phyloP scores from a whole-genome alignment of 2,888 invertebrate genomes.

The Himalopsyche anomala region DNA sequence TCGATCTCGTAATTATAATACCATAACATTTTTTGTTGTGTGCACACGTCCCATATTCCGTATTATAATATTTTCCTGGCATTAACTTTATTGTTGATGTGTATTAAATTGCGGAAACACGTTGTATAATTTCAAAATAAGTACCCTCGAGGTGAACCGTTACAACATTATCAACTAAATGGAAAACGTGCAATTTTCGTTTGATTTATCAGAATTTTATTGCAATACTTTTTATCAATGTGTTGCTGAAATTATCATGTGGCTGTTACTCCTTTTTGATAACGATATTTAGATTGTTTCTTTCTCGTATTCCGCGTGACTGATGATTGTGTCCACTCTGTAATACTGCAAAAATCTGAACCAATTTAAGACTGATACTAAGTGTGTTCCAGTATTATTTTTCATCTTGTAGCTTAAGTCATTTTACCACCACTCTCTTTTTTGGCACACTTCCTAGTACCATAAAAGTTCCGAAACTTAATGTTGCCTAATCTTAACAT shows the following conservation, averaged over 20 bases:
- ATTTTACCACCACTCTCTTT: no score
- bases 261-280: no score
- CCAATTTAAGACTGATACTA: no score
- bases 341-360: no score
- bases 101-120: slow-evolving; percentile 13
- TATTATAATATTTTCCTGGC: background rate
- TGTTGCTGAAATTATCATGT: background rate
- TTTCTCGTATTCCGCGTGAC: no score
- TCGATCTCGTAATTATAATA: slow-evolving; percentile 3
- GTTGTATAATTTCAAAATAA: slow-evolving; percentile 4
- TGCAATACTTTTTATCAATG: background rate
- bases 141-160: background rate
- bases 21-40: background rate
- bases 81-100: background rate
- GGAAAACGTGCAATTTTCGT: background rate
- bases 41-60: background rate
- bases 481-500: no score
- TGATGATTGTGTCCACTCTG: no score
- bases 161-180: background rate
- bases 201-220: background rate
- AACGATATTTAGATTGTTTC: no score
- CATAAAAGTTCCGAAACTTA: no score
- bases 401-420: no score
- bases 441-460: no score
- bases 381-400: no score